Conservation (phyloP, 2,888 invertebrate genomes). For the Phymatocera aterrima region DNA sequence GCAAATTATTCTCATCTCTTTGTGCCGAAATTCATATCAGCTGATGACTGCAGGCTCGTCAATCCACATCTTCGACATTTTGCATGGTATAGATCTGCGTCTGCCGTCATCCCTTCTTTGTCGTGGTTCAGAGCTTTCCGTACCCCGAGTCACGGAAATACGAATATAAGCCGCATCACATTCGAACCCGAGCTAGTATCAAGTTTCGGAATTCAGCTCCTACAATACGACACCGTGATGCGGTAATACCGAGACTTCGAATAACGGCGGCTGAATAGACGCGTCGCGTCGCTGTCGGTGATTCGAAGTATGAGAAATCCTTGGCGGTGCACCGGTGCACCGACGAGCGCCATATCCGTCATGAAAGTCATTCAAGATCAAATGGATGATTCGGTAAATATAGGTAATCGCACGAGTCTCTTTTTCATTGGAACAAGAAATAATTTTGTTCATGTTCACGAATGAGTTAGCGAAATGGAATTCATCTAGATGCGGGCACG, state of each 20-base stretch:
- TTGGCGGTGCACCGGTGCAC: too few species aligned
- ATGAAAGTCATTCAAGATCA: too few species aligned
- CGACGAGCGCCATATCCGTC: too few species aligned
- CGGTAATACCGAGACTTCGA: background rate
- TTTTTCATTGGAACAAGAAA: too few species aligned
- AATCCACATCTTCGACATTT: constrained; percentile 7
- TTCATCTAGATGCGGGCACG: background rate
- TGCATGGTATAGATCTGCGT: background rate
- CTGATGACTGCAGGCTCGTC: background rate
- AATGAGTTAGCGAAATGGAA: background rate
- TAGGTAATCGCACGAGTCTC: too few species aligned
- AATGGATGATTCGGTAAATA: too few species aligned
- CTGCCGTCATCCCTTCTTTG: background rate
- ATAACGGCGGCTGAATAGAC: background rate
- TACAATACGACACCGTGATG: background rate
- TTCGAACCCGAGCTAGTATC: constrained; percentile 2
- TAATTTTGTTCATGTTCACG: background rate
- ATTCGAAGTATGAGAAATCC: background rate
- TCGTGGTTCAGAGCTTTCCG: constrained; percentile 5
- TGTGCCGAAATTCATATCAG: background rate
- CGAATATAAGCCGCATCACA: constrained; percentile 27
- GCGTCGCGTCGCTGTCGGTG: too few species aligned
- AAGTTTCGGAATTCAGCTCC: background rate
- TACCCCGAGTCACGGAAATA: background rate
- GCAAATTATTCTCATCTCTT: background rate